Conservation (phyloP, 2,888 invertebrate species). For the Callimorpha dominula region DNA sequence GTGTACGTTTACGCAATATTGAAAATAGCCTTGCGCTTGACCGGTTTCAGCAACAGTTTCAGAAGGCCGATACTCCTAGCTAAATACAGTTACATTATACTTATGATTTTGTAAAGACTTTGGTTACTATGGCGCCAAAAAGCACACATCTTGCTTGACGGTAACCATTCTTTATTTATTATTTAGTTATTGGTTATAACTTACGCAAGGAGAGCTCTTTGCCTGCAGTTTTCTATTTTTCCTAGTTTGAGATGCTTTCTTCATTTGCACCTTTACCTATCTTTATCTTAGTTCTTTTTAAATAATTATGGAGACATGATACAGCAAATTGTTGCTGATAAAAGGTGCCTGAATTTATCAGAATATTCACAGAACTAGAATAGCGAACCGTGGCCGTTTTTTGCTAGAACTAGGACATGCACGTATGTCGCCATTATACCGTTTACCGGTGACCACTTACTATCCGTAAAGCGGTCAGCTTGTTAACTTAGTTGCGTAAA, state of each 20-base stretch:
- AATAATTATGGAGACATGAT: too few relatives aligned
- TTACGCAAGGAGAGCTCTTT: too few relatives aligned
- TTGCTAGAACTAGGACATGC: neutral
- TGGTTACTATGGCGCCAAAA: neutral
- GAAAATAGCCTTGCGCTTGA: constrained; percentile 71
- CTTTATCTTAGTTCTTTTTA: too few relatives aligned
- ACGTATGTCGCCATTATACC: neutral
- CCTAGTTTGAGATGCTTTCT: too few relatives aligned
- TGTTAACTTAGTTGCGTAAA: neutral
- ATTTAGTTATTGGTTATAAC: too few relatives aligned
- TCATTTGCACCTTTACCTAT: too few relatives aligned
- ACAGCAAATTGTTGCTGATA: too few relatives aligned
- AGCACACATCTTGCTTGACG: neutral
- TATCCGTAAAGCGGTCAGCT: neutral
- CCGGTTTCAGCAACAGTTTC: constrained; percentile 49
- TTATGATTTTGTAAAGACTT: neutral
- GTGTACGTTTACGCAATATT: constrained; percentile 35
- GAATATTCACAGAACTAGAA: too few relatives aligned
- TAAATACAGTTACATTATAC: neutral
- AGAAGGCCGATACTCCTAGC: constrained; percentile 17
- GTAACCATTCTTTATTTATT: too few relatives aligned
- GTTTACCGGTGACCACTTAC: neutral
- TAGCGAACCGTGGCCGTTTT: too few relatives aligned
- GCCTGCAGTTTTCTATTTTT: too few relatives aligned
- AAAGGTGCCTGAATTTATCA: too few relatives aligned